Base-by-base conservation (phyloP, 2,797 vertebrate genomes). In the Dicrostonyx torquatus region DNA sequence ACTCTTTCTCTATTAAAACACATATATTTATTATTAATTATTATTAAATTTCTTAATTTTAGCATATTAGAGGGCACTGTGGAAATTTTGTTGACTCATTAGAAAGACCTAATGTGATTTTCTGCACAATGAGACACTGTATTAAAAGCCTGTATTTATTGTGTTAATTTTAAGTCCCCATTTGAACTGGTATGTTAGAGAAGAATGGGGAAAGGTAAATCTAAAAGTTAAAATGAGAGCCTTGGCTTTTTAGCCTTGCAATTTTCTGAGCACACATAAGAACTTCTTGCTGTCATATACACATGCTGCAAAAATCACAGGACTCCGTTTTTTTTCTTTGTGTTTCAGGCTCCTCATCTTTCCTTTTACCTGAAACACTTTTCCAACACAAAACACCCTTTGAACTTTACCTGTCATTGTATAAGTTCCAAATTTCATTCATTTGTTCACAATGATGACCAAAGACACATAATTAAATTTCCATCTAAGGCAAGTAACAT, bases 1-100 rank as follows among this genome's bases (percentile, higher is more conserved):
- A 97, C 2, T 37, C 60, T 98, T 97, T 82, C 95, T 97, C 97
- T 97, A 98, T 98, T 98, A 98, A 98, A 98, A 98, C 73, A 60
- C 75, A 97, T 97, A 96, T 98, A 98, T 98, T 98, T 98, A 98
- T 98, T 98, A 98, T 98, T 98, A 98, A 98, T 98, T 98, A 98
- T 98, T 98, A 98, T 98, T 89, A 98, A 98, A 98, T 98, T 98
- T 98, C 98, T 97, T 96, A 96, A 90, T 82, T 96, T 98, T 97
- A 97, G 97, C 97, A 95, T 97, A 95, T 96, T 91, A 93, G 24
- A 95, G 96, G 94, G 97, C 48, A 97, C 97, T 98, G 98, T 95
- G 89, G 70, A 90, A 4, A 98, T 98, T 98, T 96, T 98, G 98
- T 98, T 97, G 98, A 98, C 98, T 98, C 98, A 53, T 97, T 98